Evolutionary conservation across 2,113 vertebrate species (phyloP).

Genomic region (Ctenomys sociabilis): DNA sequence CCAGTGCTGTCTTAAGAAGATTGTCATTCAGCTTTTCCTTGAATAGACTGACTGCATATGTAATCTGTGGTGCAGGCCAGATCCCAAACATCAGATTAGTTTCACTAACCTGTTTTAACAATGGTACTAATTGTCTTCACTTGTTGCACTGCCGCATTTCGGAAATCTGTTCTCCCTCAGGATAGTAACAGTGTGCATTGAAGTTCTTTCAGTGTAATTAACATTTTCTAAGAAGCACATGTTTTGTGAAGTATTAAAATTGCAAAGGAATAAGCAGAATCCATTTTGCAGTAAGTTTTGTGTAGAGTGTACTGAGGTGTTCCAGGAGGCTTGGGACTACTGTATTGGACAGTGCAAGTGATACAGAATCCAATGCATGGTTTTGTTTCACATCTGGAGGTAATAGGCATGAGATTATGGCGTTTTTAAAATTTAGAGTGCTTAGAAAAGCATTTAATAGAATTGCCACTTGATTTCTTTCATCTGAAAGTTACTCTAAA

Average conservation of each 20-base stretch:
- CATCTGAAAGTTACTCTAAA: conserved; percentile 56
- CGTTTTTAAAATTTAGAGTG: conserved; percentile 59
- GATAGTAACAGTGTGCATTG: background rate
- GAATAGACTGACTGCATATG: conserved; percentile 31
- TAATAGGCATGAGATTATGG: conserved; percentile 43
- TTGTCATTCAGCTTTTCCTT: conserved; percentile 30
- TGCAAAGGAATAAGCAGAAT: conserved; percentile 29
- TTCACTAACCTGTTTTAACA: background rate
- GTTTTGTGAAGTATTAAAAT: conserved; percentile 55
- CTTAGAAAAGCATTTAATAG: conserved; percentile 52
- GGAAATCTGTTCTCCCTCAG: background rate
- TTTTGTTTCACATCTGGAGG: conserved; percentile 44
- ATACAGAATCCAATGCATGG: background rate
- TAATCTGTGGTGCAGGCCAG: background rate
- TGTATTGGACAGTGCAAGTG: background rate
- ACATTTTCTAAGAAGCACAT: conserved; percentile 48
- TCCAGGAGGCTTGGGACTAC: background rate
- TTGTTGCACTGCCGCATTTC: background rate
- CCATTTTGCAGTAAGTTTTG: conserved; percentile 33
- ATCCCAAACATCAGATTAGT: conserved; percentile 39
- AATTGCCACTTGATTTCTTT: conserved; percentile 58
- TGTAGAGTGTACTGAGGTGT: background rate
- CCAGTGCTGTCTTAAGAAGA: conserved; percentile 25
- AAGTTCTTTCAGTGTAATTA: conserved; percentile 40
- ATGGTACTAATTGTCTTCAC: conserved; percentile 58